Evolutionary conservation across 2,888 invertebrate species (phyloP).

Genomic region (Anorthoa munda): DNA sequence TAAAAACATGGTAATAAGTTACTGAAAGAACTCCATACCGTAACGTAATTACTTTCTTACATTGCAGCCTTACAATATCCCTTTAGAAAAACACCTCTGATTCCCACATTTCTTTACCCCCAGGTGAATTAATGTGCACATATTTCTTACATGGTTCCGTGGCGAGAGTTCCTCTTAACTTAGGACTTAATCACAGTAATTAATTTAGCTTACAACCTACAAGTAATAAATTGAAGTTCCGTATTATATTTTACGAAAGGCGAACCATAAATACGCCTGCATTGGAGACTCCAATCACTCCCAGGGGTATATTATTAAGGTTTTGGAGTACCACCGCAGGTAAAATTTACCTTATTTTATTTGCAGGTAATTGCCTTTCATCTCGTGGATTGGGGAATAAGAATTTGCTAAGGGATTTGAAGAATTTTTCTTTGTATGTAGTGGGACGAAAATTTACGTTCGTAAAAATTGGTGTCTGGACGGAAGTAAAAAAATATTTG

Average conservation of each 20-base stretch:
- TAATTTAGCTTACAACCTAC: constrained; percentile 34
- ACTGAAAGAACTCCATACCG: neutral
- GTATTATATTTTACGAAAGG: constrained; percentile 37
- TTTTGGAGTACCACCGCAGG: constrained; percentile 11
- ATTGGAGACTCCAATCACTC: constrained; percentile 37
- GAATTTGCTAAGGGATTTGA: constrained; percentile 5
- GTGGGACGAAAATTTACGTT: neutral
- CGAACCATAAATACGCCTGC: constrained; percentile 25
- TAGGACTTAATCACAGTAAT: constrained; percentile 35
- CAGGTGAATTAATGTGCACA: constrained; percentile 14
- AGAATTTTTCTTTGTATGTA: neutral
- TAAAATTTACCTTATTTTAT: constrained; percentile 41
- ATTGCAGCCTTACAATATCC: neutral
- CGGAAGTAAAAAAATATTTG: no score
- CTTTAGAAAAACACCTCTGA: neutral
- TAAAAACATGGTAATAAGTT: neutral
- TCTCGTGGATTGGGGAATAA: constrained; percentile 20
- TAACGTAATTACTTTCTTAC: neutral
- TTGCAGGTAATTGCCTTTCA: constrained; percentile 38
- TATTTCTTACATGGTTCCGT: constrained; percentile 15
- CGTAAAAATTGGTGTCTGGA: constrained; percentile 6
- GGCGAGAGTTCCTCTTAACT: constrained; percentile 20
- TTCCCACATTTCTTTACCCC: neutral
- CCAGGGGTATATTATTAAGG: constrained; percentile 17
- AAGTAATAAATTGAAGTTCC: constrained; percentile 29